Evolutionary conservation across 2,888 invertebrate genomes (phyloP).

Genomic region (Pseudococcus longispinus): DNA sequence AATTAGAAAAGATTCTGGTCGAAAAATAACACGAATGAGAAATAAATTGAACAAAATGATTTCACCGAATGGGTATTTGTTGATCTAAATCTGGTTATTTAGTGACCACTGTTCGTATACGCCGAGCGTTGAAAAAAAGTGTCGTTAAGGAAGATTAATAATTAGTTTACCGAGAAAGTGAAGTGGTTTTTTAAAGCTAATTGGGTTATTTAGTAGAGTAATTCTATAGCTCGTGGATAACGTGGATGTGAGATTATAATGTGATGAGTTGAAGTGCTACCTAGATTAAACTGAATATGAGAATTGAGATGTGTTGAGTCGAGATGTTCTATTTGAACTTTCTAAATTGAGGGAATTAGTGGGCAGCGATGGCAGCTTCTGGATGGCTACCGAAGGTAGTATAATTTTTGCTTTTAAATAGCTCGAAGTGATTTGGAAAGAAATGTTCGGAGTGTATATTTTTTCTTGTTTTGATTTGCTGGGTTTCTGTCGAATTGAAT

Average conservation of each 20-base stretch:
- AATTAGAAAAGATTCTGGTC: neutral
- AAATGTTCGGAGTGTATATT: too few relatives aligned
- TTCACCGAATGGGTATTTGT: neutral
- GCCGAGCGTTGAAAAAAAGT: neutral
- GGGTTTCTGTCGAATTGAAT: too few relatives aligned
- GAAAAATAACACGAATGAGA: neutral
- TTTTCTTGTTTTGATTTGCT: too few relatives aligned
- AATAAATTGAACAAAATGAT: neutral
- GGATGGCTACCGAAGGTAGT: neutral
- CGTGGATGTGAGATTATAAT: constrained; percentile 1
- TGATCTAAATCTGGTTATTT: neutral
- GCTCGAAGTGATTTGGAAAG: too few relatives aligned
- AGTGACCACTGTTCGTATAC: neutral
- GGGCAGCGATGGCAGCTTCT: neutral
- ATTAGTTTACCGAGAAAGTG: constrained; percentile 1
- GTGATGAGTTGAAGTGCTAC: neutral
- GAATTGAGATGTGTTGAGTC: neutral
- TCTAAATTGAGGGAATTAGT: constrained; percentile 11
- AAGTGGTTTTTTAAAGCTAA: neutral
- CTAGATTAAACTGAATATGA: neutral
- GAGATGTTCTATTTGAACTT: neutral
- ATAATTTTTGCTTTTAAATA: too few relatives aligned
- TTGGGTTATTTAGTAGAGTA: neutral
- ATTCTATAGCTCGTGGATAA: neutral
- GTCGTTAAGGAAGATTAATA: constrained; percentile 11